Percentiles rank a stretch among this genome's conserved stretches.
Evolutionary conservation across 2,113 vertebrate genomes (phyloP).

Genomic region (Ifrita kowaldi): DNA sequence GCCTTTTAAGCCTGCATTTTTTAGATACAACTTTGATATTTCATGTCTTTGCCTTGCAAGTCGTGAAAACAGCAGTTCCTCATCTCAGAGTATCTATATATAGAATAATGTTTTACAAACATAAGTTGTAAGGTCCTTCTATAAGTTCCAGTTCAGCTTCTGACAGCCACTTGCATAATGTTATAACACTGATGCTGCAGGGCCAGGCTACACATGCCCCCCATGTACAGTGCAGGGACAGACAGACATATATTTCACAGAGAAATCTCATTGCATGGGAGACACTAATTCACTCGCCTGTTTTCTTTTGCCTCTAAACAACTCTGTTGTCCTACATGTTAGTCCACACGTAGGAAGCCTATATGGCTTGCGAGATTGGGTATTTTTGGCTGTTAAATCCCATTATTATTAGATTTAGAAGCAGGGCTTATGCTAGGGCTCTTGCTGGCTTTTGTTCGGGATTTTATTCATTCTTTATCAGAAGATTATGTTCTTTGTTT

Average conservation of each 20-base stretch:
- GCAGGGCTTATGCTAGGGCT: background rate
- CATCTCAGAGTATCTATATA: background rate
- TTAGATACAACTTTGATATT: background rate
- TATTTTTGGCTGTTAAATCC: background rate
- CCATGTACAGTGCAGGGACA: accelerated
- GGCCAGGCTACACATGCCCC: accelerated
- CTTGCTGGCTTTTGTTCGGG: background rate
- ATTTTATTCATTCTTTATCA: background rate
- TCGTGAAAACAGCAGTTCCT: background rate
- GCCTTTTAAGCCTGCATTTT: background rate
- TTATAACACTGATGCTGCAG: background rate
- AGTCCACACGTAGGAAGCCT: background rate
- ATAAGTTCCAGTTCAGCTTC: background rate
- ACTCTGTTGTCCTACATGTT: background rate
- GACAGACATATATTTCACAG: background rate
- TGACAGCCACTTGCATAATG: background rate
- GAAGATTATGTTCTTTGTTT: background rate
- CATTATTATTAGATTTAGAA: background rate
- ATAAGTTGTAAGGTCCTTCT: background rate
- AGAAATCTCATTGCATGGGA: background rate
- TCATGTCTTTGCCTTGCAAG: background rate
- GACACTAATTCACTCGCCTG: background rate
- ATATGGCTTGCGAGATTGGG: background rate
- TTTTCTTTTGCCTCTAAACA: background rate
- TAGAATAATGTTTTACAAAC: background rate